Evolutionary conservation across 2,888 invertebrate species (phyloP).

Genomic region (Selenia dentaria): DNA sequence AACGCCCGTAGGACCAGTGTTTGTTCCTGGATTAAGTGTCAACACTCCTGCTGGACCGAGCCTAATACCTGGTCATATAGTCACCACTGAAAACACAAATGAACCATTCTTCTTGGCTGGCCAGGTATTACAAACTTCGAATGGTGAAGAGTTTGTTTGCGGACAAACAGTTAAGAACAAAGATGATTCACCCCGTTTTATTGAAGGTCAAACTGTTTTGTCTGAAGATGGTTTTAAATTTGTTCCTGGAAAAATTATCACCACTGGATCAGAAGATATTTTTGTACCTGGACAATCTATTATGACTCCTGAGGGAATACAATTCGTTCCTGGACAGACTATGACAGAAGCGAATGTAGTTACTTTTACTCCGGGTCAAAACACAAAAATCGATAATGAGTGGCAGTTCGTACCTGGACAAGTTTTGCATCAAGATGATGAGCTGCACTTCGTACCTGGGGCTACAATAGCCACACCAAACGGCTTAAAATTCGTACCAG

Average conservation of each 20-base stretch:
- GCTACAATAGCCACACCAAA: constrained; percentile 86
- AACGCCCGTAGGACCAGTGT: constrained; percentile 87
- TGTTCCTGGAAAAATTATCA: constrained; percentile 84
- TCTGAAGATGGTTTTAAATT: constrained; percentile 86
- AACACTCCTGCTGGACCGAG: constrained; percentile 87
- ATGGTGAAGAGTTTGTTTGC: constrained; percentile 85
- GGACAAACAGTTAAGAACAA: constrained; percentile 86
- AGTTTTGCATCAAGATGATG: constrained; percentile 81
- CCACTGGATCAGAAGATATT: constrained; percentile 71
- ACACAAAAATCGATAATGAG: constrained; percentile 76
- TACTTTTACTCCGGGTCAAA: constrained; percentile 87
- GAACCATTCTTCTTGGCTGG: constrained; percentile 88
- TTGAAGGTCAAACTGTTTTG: constrained; percentile 86
- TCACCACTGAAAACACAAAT: constrained; percentile 83
- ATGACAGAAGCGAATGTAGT: constrained; percentile 74
- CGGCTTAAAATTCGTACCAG: constrained; percentile 87
- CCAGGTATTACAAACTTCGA: constrained; percentile 85
- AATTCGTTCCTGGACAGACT: constrained; percentile 87
- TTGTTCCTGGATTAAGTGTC: constrained; percentile 90
- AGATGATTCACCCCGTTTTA: constrained; percentile 82
- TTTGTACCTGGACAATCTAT: constrained; percentile 87
- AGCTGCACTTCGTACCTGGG: constrained; percentile 86
- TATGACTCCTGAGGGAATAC: constrained; percentile 83
- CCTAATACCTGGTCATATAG: constrained; percentile 89
- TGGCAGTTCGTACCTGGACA: constrained; percentile 89